Evolutionary conservation across 23 tunicate genomes (phyloP).

Genomic region (Clavelina lepadiformis): DNA sequence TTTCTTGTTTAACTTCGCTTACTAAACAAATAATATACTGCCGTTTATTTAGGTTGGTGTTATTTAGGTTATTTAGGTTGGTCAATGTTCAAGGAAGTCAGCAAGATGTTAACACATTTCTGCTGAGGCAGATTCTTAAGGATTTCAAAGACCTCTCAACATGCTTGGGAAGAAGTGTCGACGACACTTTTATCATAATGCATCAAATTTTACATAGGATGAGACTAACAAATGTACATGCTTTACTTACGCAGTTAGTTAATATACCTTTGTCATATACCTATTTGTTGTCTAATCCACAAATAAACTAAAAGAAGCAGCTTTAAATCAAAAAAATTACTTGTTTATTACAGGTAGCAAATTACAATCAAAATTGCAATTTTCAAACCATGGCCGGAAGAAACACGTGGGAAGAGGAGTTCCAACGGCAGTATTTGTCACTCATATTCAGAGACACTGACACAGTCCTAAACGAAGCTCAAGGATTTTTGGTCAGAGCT

Average conservation of each 20-base stretch:
- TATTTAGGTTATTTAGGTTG: too few relatives aligned
- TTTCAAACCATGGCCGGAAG: constrained; percentile 13
- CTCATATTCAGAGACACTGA: constrained; percentile 44
- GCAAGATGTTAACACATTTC: constrained; percentile 4
- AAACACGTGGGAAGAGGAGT: constrained; percentile 33
- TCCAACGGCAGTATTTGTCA: constrained; percentile 40
- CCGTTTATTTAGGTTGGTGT: too few relatives aligned
- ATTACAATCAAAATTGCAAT: neutral
- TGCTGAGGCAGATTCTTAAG: constrained; percentile 26
- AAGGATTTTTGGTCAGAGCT: constrained; percentile 6
- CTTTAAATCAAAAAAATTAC: too few relatives aligned
- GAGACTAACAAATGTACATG: constrained; percentile 13
- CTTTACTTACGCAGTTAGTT: too few relatives aligned
- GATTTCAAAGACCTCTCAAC: constrained; percentile 19
- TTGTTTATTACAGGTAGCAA: neutral
- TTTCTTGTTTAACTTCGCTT: too few relatives aligned
- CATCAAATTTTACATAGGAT: constrained; percentile 33
- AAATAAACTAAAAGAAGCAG: too few relatives aligned
- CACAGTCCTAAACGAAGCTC: constrained; percentile 20
- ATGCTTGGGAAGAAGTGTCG: constrained; percentile 30
- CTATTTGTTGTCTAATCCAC: too few relatives aligned
- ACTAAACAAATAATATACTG: too few relatives aligned
- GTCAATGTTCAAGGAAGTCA: too few relatives aligned
- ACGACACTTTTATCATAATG: constrained; percentile 25
- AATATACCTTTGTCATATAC: too few relatives aligned